Evolutionary conservation across 2,888 invertebrate species (phyloP), one percentile per base, ranked within the genome.

Genomic region (Eumacrocentrus americanus): DNA sequence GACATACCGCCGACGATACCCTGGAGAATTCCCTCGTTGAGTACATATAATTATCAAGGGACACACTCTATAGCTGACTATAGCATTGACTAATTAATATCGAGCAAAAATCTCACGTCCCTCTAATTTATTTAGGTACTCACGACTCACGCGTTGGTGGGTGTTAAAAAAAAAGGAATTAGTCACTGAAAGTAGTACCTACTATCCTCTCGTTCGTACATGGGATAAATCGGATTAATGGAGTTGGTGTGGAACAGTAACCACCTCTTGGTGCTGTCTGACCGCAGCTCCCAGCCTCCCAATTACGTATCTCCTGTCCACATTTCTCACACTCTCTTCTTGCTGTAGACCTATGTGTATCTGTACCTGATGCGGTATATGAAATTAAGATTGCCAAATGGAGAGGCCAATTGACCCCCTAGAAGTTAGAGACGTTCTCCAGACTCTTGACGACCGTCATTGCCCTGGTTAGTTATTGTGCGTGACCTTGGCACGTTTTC

Each of bases 401-500:
- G 9, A 9, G 9, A 9, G 9, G 29, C 29, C 29, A 29, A 29
- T 4, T 9, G 9, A 6, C 5, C 29, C 29, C 29, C 9, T 4
- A 29, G n/a, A n/a, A n/a, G n/a, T n/a, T n/a, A n/a, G n/a, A n/a
- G n/a, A n/a, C n/a, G n/a, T n/a, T n/a, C n/a, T n/a, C n/a, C n/a
- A n/a, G n/a, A n/a, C n/a, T n/a, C n/a, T n/a, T 29, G 5, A 29
- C 29, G 29, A 29, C 29, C 29, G 9, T 29, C 44, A 34, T 38
- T 40, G 4, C 25, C 40, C 23, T 51, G 40, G 44, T 44, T 11
- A 22, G 22, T 4, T 34, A 51, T 44, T 51, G 18, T 29, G 34
- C 20, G 35, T 58, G 34, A 37, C 58, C 58, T 58, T 58, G 58
- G 58, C 42, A 58, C 44, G 34, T 58, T 50, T 47, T 51, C 12